A percentile compares a stretch with the other conserved stretches of the same genome.
phyloP scores from a whole-genome alignment of 2,797 vertebrate genomes.

The Onychomys torridus region DNA sequence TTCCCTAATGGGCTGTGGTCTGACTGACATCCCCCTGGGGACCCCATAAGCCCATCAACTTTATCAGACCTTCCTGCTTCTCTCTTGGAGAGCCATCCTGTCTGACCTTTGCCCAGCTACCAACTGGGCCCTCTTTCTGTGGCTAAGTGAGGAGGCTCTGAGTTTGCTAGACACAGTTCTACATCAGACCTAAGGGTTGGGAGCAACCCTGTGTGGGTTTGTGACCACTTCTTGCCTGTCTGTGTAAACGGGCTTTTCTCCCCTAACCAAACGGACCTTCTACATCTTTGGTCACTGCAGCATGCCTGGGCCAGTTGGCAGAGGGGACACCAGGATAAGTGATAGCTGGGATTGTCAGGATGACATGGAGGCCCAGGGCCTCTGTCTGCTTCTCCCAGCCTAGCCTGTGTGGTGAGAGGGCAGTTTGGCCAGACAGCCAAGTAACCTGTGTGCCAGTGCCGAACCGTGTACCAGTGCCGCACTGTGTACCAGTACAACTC shows the following conservation, averaged over 20 bases:
- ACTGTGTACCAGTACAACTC: background rate
- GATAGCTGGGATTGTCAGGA: background rate
- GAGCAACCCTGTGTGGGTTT: background rate
- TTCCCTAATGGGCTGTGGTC: background rate
- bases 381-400: background rate
- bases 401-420: background rate
- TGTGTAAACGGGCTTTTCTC: background rate
- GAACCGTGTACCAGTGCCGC: too few relatives aligned
- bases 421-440: background rate
- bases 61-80: background rate
- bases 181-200: fast-evolving
- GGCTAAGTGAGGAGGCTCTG: background rate
- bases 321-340: background rate
- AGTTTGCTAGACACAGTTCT: background rate
- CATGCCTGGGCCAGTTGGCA: background rate
- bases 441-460: too few relatives aligned
- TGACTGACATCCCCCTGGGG: fast-evolving
- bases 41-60: background rate
- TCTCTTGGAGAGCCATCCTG: background rate
- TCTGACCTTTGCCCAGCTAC: background rate
- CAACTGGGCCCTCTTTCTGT: too few relatives aligned
- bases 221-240: background rate
- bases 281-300: background rate
- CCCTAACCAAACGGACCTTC: background rate
- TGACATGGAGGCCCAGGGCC: too few relatives aligned